Evolutionary conservation across 2,113 vertebrate species (phyloP).

Genomic region (Scalopus aquaticus): DNA sequence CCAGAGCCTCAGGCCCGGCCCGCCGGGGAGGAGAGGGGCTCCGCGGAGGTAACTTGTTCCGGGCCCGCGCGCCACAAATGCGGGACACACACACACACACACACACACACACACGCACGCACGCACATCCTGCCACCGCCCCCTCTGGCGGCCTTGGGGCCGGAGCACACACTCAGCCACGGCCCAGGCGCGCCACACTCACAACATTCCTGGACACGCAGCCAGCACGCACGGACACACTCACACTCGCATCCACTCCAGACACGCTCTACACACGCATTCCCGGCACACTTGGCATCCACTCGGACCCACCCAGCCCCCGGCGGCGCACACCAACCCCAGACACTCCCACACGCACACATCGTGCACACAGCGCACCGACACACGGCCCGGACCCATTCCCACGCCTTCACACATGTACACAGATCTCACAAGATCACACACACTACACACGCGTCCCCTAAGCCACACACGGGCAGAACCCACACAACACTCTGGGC

Average conservation of each 20-base stretch:
- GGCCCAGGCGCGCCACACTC: slow-evolving; percentile 61
- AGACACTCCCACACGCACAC: slow-evolving; percentile 59
- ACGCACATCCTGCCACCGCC: slow-evolving; percentile 33
- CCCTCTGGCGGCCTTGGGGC: slow-evolving; percentile 43
- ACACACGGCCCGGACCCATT: slow-evolving; percentile 60
- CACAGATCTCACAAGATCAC: slow-evolving; percentile 28
- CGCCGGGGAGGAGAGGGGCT: neutral
- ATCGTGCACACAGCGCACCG: slow-evolving; percentile 1
- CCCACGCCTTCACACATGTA: slow-evolving; percentile 56
- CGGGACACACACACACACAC: neutral
- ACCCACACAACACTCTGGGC: slow-evolving; percentile 25
- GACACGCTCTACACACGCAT: slow-evolving; percentile 63
- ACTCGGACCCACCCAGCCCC: slow-evolving; percentile 55
- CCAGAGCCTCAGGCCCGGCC: slow-evolving; percentile 25
- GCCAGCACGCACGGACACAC: slow-evolving; percentile 49
- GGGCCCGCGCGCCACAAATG: slow-evolving; percentile 26
- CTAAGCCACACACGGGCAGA: neutral
- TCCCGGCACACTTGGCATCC: slow-evolving; percentile 54
- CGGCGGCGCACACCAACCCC: slow-evolving; percentile 40
- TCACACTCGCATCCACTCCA: slow-evolving; percentile 61
- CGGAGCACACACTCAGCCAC: slow-evolving; percentile 47
- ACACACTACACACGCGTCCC: slow-evolving; percentile 33
- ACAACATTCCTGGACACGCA: slow-evolving; percentile 67
- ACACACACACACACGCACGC: neutral
- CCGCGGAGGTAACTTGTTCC: slow-evolving; percentile 69